These are phyloP conservation scores for Coboldia fuscipes DNA, from an alignment of 1,140 invertebrate genomes.

Conservation along the genomic window DNA sequence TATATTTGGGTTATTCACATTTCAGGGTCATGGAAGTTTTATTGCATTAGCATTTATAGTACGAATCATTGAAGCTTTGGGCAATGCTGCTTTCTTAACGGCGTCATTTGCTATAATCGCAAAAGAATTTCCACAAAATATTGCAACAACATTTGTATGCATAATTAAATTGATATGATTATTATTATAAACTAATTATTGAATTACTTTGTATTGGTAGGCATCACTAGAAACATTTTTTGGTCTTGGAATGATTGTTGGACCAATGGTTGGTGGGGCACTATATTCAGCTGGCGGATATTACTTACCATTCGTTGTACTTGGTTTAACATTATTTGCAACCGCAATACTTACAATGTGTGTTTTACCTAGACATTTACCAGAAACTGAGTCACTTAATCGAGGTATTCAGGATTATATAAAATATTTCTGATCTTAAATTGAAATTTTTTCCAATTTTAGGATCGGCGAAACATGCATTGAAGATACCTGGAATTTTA, in stretches of 20 bases:
- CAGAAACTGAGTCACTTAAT: conserved; percentile 28
- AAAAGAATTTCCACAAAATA: conserved; percentile 77
- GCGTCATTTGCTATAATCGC: conserved; percentile 84
- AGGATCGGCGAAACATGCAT: conserved; percentile 36
- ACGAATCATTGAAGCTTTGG: conserved; percentile 75
- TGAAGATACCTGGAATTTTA: conserved; percentile 45
- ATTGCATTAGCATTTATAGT: conserved; percentile 70
- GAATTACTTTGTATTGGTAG: conserved; percentile 19
- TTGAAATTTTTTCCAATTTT: conserved; percentile 8
- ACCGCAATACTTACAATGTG: conserved; percentile 53
- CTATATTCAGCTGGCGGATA: conserved; percentile 66
- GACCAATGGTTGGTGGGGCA: conserved; percentile 63
- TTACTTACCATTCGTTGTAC: conserved; percentile 61
- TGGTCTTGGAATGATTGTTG: conserved; percentile 68
- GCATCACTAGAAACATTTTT: conserved; percentile 75
- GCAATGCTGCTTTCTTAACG: conserved; percentile 79
- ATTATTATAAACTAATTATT: background rate
- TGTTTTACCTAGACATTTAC: conserved; percentile 40
- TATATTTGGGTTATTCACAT: too few species aligned
- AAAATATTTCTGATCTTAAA: background rate
- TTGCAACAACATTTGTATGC: conserved; percentile 77
- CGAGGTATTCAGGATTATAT: conserved; percentile 29
- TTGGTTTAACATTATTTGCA: conserved; percentile 53
- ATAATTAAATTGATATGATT: conserved; percentile 2
- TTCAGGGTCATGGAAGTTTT: conserved; percentile 60